Evolutionary conservation across 2,113 vertebrate species (phyloP).

Genomic region (Prolemur simus): DNA sequence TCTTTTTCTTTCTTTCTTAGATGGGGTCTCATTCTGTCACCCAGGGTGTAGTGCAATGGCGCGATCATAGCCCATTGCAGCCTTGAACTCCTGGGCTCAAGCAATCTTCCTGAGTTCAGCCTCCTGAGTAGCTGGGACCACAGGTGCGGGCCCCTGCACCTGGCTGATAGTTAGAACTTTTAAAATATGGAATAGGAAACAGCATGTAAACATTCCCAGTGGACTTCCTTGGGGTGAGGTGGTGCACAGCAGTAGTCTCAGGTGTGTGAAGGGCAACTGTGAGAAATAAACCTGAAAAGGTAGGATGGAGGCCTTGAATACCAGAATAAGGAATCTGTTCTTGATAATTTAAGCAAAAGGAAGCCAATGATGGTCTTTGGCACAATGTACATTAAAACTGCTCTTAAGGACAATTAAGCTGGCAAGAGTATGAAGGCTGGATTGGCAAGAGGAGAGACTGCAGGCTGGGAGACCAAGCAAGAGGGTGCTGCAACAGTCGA

Average conservation of each 20-base stretch:
- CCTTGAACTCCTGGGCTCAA: no score
- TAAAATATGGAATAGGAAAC: not conserved
- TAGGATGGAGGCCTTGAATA: not conserved
- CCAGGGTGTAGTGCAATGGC: no score
- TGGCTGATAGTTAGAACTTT: not conserved
- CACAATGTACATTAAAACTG: not conserved
- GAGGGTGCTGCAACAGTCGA: not conserved
- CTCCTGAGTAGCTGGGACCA: no score
- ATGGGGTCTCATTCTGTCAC: no score
- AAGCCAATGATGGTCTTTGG: not conserved
- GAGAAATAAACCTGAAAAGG: slow-evolving; percentile 20
- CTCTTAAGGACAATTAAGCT: not conserved
- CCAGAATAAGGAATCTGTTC: not conserved
- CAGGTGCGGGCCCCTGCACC: no score
- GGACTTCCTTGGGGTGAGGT: not conserved
- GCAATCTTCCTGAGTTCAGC: no score
- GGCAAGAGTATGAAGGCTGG: not conserved
- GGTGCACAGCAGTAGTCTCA: not conserved
- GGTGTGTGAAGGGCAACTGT: not conserved
- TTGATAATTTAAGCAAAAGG: not conserved
- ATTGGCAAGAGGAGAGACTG: not conserved
- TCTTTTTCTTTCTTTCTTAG: no score
- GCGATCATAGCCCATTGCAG: no score
- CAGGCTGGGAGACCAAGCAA: not conserved
- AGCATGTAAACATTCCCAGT: not conserved